Evolutionary conservation across 1,140 invertebrate genomes (phyloP), one percentile per base, ranked within the genome.

Genomic region (Drosophila biarmipes): DNA sequence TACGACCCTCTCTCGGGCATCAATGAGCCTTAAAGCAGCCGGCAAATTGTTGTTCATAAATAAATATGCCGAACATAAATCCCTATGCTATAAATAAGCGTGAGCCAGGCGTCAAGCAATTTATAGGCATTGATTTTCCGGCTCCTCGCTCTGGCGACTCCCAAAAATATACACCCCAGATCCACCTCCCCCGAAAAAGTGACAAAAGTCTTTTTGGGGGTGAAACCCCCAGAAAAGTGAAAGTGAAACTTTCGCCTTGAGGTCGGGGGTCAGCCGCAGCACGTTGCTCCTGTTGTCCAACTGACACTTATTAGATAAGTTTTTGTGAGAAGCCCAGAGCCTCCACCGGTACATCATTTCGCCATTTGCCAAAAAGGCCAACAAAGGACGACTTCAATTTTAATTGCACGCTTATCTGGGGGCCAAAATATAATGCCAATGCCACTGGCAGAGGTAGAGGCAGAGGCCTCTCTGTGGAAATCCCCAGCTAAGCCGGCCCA

Each of bases 261-360:
- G 31, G 14, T 45, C 48, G n/a, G 52, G 57, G 73, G 57, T 48
- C 61, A 67, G 67, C 80, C 80, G 51, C 77, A 85, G 61, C 80
- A 85, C 76, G 80, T 73, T 73, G 77, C 42, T 72, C 51, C 42
- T 31, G 73, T 57, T 74, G 63, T 62, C 59, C 45, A 40, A 67
- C 78, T 86, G 81, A 87, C 81, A 86, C 82, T 87, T 86, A 86
- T 86, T 86, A 81, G 81, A 86, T 86, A 86, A 86, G 78, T 86
- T 86, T 82, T 71, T 57, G 21, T 61, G 21, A 17, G 31, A 34
- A 35, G 31, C 58, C 40, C 21, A 6, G 4, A 37, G 24, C 38
- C 34, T 35, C 12, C 12, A 12, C n/a, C 34, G 49, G 74, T 76
- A 87, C 78, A 86, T 86, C 81, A 78, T 71, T 86, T 78, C 58